These are phyloP conservation scores for Hippocampus guttulatus DNA, from an alignment of 2,113 vertebrate genomes.

Conservation along the genomic window DNA sequence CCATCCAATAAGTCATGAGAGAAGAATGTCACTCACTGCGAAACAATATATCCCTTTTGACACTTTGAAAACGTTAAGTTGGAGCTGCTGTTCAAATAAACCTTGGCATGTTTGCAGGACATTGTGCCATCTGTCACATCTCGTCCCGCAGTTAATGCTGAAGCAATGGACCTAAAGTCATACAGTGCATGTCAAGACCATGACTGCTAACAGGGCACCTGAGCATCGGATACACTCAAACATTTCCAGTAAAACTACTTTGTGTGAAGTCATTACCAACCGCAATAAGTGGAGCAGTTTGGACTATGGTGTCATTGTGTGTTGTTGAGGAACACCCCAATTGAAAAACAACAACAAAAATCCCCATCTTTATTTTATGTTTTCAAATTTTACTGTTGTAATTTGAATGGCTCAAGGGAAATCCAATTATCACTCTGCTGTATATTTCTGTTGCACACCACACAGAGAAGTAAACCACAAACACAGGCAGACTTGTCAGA, in stretches of 20 bases:
- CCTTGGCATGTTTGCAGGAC: constrained; percentile 49
- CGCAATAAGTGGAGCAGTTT: background rate
- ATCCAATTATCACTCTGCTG: background rate
- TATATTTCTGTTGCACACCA: background rate
- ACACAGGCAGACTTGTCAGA: background rate
- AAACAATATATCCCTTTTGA: constrained; percentile 62
- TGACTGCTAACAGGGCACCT: background rate
- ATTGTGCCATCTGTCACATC: constrained; percentile 47
- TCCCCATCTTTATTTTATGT: background rate
- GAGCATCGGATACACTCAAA: background rate
- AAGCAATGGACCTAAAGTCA: constrained; percentile 15
- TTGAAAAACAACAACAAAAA: background rate
- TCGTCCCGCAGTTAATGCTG: constrained; percentile 17
- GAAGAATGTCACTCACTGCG: constrained; percentile 58
- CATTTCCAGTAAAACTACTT: background rate
- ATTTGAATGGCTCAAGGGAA: background rate
- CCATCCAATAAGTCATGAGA: constrained; percentile 65
- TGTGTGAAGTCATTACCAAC: background rate
- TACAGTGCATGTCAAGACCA: background rate
- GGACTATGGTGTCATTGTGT: background rate
- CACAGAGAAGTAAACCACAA: background rate
- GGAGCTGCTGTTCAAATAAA: constrained; percentile 73
- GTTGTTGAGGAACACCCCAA: background rate
- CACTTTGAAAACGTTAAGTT: constrained; percentile 67
- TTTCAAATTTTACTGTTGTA: background rate